phyloP scores from a whole-genome alignment of 2,113 vertebrate species.

The Rhinoptilus africanus region DNA sequence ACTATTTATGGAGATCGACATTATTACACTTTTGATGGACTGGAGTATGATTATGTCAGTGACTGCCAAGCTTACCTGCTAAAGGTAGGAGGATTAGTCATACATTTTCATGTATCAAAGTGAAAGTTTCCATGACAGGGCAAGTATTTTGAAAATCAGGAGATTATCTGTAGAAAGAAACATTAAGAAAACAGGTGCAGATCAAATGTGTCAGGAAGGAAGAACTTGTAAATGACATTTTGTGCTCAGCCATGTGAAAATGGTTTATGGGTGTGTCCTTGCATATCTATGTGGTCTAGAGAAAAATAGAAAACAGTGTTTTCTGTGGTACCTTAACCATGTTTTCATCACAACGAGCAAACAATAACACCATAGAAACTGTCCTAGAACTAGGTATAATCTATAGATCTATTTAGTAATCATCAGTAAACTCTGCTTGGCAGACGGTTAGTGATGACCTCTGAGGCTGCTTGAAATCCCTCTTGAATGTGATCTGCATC shows the following conservation, averaged over 20 bases:
- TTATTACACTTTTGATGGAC: constrained; percentile 94
- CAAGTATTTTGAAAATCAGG: neutral
- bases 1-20: constrained; percentile 94
- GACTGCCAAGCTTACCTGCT: constrained; percentile 93
- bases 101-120: neutral
- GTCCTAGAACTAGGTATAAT: neutral
- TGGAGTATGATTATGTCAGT: constrained; percentile 94
- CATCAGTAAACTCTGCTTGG: neutral
- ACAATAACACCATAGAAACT: neutral
- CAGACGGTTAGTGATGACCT: neutral
- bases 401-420: neutral
- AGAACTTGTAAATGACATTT: neutral
- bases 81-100: constrained; percentile 74
- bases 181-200: neutral
- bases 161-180: neutral
- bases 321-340: neutral
- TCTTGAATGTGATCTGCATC: neutral
- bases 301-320: neutral
- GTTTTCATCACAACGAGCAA: neutral
- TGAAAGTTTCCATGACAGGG: neutral
- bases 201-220: neutral
- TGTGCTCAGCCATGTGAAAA: neutral
- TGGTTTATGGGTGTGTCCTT: neutral
- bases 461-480: neutral
- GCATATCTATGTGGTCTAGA: neutral